Percentiles rank a stretch among this genome's conserved stretches.
Conservation (phyloP, 2,113 vertebrate genomes). For the Podarcis cretensis region DNA sequence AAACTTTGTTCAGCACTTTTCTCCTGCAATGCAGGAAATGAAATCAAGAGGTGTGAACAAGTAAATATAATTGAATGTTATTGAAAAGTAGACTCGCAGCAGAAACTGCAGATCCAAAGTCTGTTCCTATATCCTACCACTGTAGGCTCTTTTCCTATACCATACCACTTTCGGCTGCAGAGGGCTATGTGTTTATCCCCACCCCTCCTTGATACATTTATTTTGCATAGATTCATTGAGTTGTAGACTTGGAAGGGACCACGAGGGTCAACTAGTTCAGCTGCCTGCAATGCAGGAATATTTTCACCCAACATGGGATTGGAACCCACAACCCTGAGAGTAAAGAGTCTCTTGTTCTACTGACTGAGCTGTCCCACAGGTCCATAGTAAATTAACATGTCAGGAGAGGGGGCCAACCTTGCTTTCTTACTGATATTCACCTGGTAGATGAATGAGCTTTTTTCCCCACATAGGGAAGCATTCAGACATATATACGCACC, state of each 20-base stretch:
- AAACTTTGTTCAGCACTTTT: background rate
- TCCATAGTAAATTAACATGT: background rate
- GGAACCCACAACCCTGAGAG: too few species aligned
- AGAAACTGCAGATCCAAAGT: background rate
- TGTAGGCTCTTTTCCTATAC: background rate
- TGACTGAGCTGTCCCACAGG: too few species aligned
- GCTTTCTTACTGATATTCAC: background rate
- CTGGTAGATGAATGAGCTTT: background rate
- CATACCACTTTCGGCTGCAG: background rate
- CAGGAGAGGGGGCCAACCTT: background rate
- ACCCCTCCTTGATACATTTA: too few species aligned
- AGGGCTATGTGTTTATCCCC: background rate
- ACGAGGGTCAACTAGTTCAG: too few species aligned
- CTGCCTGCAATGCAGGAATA: too few species aligned
- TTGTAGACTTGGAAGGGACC: too few species aligned
- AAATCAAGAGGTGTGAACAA: background rate
- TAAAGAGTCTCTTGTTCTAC: too few species aligned
- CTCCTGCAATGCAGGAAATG: background rate
- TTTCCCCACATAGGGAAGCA: background rate
- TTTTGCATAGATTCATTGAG: too few species aligned
- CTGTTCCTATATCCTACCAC: background rate
- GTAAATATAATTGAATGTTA: background rate
- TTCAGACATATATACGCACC: background rate
- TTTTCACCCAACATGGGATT: too few species aligned
- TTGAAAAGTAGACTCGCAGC: background rate